These are phyloP conservation scores for Apocrypta bakeri DNA, from an alignment of 1,140 invertebrate genomes.

Conservation along the genomic window DNA sequence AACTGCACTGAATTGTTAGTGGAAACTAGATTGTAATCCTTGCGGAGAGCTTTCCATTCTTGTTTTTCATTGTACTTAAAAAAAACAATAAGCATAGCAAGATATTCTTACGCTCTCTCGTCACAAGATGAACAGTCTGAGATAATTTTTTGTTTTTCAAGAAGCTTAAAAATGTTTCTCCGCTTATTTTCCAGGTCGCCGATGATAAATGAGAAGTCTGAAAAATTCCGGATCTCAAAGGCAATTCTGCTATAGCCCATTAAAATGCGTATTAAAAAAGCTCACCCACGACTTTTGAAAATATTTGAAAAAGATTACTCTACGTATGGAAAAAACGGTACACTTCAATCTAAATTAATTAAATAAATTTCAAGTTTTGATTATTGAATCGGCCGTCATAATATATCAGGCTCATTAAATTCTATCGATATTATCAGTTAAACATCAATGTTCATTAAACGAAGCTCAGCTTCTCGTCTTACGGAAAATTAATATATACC, in stretches of 20 bases:
- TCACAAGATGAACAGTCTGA: background rate
- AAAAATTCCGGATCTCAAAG: background rate
- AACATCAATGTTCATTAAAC: background rate
- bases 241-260: background rate
- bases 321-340: background rate
- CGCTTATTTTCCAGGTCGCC: background rate
- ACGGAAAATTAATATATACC: constrained; percentile 18
- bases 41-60: background rate
- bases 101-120: background rate
- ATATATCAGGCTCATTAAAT: background rate
- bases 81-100: background rate
- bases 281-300: background rate
- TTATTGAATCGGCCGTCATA: background rate
- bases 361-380: background rate
- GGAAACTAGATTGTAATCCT: too few species aligned
- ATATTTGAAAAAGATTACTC: background rate
- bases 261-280: background rate
- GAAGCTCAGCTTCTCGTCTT: background rate
- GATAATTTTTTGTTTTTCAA: constrained; percentile 6
- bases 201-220: background rate
- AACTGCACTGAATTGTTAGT: too few species aligned
- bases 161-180: constrained; percentile 1
- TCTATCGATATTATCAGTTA: too few species aligned
- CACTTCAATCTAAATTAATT: too few species aligned
- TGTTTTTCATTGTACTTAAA: background rate